These are phyloP conservation scores for Rhingia campestris DNA, from an alignment of 2,888 invertebrate genomes.

Conservation along the genomic window DNA sequence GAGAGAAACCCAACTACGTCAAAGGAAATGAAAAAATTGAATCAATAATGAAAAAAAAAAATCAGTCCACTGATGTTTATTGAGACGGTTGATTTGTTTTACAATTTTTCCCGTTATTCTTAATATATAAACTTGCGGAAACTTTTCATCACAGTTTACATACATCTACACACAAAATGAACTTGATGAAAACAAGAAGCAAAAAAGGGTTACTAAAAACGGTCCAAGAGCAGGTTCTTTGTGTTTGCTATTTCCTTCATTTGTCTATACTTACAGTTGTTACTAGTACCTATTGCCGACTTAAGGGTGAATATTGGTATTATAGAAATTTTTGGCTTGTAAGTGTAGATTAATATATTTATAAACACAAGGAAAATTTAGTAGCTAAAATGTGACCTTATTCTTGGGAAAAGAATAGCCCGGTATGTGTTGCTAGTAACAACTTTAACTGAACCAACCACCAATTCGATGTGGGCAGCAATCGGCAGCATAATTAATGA, in stretches of 20 bases:
- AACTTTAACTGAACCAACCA: too few species aligned
- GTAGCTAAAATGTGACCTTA: too few species aligned
- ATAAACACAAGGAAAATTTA: too few species aligned
- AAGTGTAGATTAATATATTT: too few species aligned
- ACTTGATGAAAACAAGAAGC: not conserved
- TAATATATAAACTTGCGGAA: slow-evolving; percentile 55
- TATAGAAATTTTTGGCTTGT: too few species aligned
- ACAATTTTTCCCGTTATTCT: slow-evolving; percentile 45
- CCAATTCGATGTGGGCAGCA: too few species aligned
- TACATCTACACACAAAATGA: too few species aligned
- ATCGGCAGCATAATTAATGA: too few species aligned
- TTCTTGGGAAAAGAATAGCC: too few species aligned
- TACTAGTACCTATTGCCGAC: too few species aligned
- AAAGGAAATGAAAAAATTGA: not conserved
- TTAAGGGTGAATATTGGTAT: too few species aligned
- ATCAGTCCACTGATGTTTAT: slow-evolving; percentile 32
- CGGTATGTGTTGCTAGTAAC: too few species aligned
- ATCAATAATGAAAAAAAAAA: not conserved
- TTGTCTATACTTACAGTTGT: not conserved
- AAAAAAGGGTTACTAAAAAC: not conserved
- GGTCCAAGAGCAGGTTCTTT: not conserved
- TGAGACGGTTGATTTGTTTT: slow-evolving; percentile 51
- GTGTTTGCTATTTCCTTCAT: not conserved
- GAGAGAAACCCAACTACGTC: not conserved
- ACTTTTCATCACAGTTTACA: slow-evolving; percentile 39